Evolutionary conservation across 2,113 vertebrate genomes (phyloP).

Genomic region (Peromyscus californicus): DNA sequence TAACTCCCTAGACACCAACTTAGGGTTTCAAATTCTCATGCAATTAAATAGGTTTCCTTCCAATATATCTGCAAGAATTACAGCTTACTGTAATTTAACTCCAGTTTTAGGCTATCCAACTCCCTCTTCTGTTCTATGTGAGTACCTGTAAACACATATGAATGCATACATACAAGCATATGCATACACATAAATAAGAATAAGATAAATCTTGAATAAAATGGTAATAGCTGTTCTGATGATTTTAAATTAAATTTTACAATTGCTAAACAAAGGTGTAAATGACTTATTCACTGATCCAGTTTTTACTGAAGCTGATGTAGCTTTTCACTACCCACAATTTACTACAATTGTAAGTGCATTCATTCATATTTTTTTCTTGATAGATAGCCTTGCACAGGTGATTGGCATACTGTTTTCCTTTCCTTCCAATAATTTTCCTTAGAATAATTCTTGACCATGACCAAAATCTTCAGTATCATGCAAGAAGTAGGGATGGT

Average conservation of each 20-base stretch:
- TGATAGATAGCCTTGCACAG: background rate
- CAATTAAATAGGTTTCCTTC: background rate
- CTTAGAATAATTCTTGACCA: background rate
- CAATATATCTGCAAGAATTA: background rate
- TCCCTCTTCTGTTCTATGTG: background rate
- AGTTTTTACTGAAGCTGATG: background rate
- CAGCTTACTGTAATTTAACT: background rate
- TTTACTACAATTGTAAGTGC: background rate
- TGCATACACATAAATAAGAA: background rate
- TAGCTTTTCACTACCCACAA: background rate
- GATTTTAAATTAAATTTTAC: background rate
- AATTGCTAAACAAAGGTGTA: background rate
- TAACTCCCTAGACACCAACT: background rate
- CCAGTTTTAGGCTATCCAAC: background rate
- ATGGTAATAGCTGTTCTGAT: background rate
- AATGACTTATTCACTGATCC: background rate
- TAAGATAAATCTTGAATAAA: background rate
- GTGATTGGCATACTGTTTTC: background rate
- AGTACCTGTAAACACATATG: background rate
- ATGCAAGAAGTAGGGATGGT: background rate
- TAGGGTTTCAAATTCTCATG: background rate
- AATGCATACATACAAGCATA: too few species aligned
- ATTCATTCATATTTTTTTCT: constrained; percentile 6
- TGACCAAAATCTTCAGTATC: background rate
- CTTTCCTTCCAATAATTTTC: background rate